phyloP scores from a whole-genome alignment of 2,113 vertebrate species.

The Aspiorhynchus laticeps region DNA sequence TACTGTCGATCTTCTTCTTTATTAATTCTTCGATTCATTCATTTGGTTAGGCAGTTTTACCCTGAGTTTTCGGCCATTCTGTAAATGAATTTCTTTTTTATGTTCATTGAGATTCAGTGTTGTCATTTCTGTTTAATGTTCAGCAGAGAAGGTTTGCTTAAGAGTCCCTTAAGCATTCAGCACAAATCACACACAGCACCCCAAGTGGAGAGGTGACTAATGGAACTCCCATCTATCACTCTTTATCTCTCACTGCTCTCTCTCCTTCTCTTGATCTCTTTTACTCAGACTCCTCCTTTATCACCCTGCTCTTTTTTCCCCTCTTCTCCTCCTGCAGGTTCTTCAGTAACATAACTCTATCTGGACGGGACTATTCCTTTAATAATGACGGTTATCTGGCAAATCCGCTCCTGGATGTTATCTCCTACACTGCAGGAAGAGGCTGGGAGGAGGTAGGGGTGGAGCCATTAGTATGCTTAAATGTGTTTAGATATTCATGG shows the following conservation, averaged over 20 bases:
- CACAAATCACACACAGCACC: conserved; percentile 45
- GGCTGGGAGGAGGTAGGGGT: conserved; percentile 92
- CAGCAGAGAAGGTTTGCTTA: conserved; percentile 39
- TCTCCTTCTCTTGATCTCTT: conserved; percentile 49
- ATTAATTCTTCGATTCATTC: background rate
- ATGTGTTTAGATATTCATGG: conserved; percentile 18
- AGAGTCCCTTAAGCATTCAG: conserved; percentile 49
- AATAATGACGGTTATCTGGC: conserved; percentile 92
- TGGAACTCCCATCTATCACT: conserved; percentile 50
- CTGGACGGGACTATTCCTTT: conserved; percentile 92
- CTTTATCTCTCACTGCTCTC: conserved; percentile 47
- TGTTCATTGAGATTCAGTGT: conserved; percentile 23
- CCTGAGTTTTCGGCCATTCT: conserved; percentile 1
- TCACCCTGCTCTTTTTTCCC: conserved; percentile 23
- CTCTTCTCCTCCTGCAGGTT: conserved; percentile 74
- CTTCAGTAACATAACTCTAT: conserved; percentile 94
- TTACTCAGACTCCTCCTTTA: conserved; percentile 48
- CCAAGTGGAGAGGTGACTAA: conserved; percentile 54
- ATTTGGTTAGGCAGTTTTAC: background rate
- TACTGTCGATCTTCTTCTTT: too few relatives aligned
- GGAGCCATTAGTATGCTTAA: conserved; percentile 17
- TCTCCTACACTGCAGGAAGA: conserved; percentile 87
- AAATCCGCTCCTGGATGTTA: conserved; percentile 91
- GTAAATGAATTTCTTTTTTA: background rate
- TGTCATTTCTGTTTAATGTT: conserved; percentile 33